Percentiles rank a stretch among this genome's conserved stretches.
These are phyloP conservation scores for Bothrops jararaca DNA, from an alignment of 2,113 vertebrate genomes.

Conservation along the genomic window DNA sequence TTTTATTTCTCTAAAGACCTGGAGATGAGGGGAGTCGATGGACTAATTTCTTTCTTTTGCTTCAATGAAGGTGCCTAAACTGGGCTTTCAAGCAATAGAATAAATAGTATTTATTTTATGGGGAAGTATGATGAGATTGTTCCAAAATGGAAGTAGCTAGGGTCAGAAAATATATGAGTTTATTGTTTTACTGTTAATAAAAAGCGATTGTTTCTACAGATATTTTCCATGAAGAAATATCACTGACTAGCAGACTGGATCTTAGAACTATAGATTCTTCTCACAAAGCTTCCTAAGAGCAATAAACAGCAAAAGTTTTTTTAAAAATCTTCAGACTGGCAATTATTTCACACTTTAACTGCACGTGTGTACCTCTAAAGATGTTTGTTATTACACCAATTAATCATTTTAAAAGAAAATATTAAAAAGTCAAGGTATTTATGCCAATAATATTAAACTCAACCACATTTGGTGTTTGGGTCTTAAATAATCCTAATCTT, in stretches of 20 bases:
- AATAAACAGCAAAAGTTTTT: accelerated
- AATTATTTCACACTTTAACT: conserved; percentile 32
- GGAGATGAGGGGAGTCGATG: conserved; percentile 40
- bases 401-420: background rate
- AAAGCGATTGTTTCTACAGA: conserved; percentile 40
- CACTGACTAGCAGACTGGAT: conserved; percentile 34
- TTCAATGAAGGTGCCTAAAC: conserved; percentile 55
- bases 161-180: conserved; percentile 42
- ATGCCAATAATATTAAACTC: conserved; percentile 6
- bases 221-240: conserved; percentile 37
- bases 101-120: conserved; percentile 56
- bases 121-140: conserved; percentile 51
- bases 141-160: conserved; percentile 46
- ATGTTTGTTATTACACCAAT: conserved; percentile 18
- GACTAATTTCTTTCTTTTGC: conserved; percentile 63
- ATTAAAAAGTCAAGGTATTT: background rate
- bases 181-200: conserved; percentile 40
- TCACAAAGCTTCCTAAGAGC: background rate
- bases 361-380: conserved; percentile 1
- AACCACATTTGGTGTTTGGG: conserved; percentile 2
- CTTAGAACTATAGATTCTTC: background rate
- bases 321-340: conserved; percentile 3
- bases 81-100: conserved; percentile 62
- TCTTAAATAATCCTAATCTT: conserved; percentile 6
- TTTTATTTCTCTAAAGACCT: conserved; percentile 40